Conservation (phyloP, 2,113 vertebrate species). For the Apteryx owenii region DNA sequence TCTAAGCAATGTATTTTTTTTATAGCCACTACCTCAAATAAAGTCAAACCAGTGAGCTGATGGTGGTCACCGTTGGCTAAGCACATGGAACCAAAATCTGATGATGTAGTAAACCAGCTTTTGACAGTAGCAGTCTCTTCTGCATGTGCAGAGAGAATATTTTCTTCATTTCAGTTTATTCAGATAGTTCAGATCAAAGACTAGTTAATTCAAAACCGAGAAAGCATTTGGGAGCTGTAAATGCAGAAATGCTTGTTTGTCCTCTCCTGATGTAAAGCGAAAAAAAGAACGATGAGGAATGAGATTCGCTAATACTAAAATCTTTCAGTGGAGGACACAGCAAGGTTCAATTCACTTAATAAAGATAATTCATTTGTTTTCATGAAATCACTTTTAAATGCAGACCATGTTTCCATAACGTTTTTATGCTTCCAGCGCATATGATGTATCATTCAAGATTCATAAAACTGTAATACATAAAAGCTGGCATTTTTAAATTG, state of each 20-base stretch:
- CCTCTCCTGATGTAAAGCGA: neutral
- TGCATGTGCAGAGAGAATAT: neutral
- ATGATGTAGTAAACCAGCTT: neutral
- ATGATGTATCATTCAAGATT: constrained; percentile 30
- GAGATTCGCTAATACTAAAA: neutral
- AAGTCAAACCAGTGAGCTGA: neutral
- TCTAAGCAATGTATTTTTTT: neutral
- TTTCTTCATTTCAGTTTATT: neutral
- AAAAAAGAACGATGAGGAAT: neutral
- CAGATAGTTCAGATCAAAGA: neutral
- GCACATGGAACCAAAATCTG: neutral
- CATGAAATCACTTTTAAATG: constrained; percentile 51
- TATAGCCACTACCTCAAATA: neutral
- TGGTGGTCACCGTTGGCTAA: neutral
- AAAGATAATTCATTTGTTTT: constrained; percentile 61
- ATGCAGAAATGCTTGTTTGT: constrained; percentile 20
- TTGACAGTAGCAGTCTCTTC: neutral
- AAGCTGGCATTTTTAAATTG: constrained; percentile 25
- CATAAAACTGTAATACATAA: constrained; percentile 39
- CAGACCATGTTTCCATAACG: constrained; percentile 36
- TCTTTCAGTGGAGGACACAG: constrained; percentile 43
- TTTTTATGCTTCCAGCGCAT: neutral
- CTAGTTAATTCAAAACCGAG: constrained; percentile 24
- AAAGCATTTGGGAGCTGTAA: constrained; percentile 46
- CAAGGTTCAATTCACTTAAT: constrained; percentile 64